Evolutionary conservation across 2,888 invertebrate genomes (phyloP).

Genomic region (Eilema caniola): DNA sequence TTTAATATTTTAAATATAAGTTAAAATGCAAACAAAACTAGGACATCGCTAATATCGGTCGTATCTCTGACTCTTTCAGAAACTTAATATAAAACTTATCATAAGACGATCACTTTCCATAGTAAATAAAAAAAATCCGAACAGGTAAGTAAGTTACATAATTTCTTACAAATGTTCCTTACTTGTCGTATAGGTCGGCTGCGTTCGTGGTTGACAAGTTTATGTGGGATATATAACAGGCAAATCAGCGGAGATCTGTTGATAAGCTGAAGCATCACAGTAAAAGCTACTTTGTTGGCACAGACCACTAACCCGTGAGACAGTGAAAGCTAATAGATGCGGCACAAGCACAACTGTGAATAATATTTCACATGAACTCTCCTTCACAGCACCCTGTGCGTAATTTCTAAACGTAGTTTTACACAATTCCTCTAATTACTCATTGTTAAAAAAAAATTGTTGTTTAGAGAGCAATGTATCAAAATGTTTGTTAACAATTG

Average conservation of each 20-base stretch:
- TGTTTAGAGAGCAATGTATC: conserved; percentile 24
- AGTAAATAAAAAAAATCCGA: not conserved
- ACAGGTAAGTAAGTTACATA: conserved; percentile 7
- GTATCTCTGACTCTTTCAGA: not conserved
- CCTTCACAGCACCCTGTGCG: conserved; percentile 57
- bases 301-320: conserved; percentile 65
- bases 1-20: too few species aligned
- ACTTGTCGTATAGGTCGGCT: not conserved
- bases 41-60: not conserved
- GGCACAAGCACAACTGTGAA: conserved; percentile 61
- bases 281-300: conserved; percentile 42
- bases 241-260: conserved; percentile 34
- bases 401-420: conserved; percentile 51
- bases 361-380: conserved; percentile 74
- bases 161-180: not conserved
- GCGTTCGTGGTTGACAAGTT: conserved; percentile 18
- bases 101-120: not conserved
- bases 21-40: not conserved
- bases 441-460: conserved; percentile 38
- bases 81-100: not conserved
- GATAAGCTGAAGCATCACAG: conserved; percentile 54
- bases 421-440: conserved; percentile 46
- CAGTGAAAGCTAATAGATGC: conserved; percentile 72
- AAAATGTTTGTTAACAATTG: conserved; percentile 6
- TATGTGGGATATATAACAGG: conserved; percentile 29